phyloP scores from a whole-genome alignment of 1,140 invertebrate genomes.

The Drosophila bocki region DNA sequence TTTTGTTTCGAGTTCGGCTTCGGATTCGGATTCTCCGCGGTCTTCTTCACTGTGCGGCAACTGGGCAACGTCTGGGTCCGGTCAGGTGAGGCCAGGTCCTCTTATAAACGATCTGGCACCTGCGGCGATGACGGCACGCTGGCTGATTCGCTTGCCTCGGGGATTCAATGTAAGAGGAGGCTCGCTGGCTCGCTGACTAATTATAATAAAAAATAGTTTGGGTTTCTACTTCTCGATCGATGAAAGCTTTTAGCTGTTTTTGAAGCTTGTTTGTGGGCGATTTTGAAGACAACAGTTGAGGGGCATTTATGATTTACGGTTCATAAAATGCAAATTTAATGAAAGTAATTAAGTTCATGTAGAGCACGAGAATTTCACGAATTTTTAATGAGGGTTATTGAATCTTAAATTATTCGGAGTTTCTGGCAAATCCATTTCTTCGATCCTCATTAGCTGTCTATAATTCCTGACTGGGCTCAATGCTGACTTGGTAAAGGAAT shows the following conservation, averaged over 20 bases:
- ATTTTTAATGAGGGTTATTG: neutral
- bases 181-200: conserved; percentile 17
- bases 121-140: conserved; percentile 30
- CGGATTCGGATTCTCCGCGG: conserved; percentile 12
- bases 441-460: no score
- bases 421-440: no score
- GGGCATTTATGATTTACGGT: neutral
- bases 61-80: conserved; percentile 62
- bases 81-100: conserved; percentile 63
- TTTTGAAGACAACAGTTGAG: neutral
- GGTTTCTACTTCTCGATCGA: neutral
- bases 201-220: conserved; percentile 28
- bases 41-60: conserved; percentile 62
- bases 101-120: conserved; percentile 62
- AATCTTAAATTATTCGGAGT: neutral
- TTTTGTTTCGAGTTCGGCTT: conserved; percentile 1
- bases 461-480: neutral
- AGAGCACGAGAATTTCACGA: conserved; percentile 1
- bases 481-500: neutral
- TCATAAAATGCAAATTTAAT: conserved; percentile 8
- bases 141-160: conserved; percentile 5
- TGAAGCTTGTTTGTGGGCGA: neutral
- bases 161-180: conserved; percentile 16
- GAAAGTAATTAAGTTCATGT: conserved; percentile 2
- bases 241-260: conserved; percentile 14